phyloP scores from a whole-genome alignment of 2,797 vertebrate genomes.

The Falco novaeseelandiae region DNA sequence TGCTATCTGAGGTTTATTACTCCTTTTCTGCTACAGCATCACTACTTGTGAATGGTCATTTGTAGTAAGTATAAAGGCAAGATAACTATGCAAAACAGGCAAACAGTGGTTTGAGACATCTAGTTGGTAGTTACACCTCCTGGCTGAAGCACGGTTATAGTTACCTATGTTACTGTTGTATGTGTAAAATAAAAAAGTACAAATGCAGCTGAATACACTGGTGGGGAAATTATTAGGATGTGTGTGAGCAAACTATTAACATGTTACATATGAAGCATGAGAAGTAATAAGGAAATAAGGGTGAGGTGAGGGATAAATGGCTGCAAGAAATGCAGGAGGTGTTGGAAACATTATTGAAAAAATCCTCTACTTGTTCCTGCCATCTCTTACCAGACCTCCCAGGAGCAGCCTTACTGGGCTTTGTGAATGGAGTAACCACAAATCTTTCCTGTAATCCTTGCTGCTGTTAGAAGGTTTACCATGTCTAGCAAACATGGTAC shows the following conservation, averaged over 20 bases:
- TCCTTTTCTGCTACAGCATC: background rate
- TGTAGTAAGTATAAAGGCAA: background rate
- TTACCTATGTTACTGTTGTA: background rate
- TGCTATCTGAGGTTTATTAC: background rate
- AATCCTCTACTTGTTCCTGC: background rate
- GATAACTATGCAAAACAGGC: background rate
- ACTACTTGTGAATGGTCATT: background rate
- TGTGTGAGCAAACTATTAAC: background rate
- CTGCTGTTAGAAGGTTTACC: background rate
- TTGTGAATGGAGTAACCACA: background rate
- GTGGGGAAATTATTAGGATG: background rate
- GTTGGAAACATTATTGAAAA: background rate
- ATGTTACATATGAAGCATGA: background rate
- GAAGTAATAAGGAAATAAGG: background rate
- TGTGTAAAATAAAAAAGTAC: background rate
- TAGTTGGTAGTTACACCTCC: background rate
- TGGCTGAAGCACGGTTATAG: background rate
- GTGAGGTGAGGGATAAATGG: background rate
- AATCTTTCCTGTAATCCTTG: background rate
- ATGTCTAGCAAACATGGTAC: background rate
- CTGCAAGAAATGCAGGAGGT: background rate
- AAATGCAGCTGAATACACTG: background rate
- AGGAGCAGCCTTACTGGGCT: background rate
- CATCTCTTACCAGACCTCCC: background rate
- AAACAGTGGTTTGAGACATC: background rate